These are phyloP conservation scores for Panulirus ornatus DNA, from an alignment of 1,140 invertebrate genomes.

Conservation along the genomic window DNA sequence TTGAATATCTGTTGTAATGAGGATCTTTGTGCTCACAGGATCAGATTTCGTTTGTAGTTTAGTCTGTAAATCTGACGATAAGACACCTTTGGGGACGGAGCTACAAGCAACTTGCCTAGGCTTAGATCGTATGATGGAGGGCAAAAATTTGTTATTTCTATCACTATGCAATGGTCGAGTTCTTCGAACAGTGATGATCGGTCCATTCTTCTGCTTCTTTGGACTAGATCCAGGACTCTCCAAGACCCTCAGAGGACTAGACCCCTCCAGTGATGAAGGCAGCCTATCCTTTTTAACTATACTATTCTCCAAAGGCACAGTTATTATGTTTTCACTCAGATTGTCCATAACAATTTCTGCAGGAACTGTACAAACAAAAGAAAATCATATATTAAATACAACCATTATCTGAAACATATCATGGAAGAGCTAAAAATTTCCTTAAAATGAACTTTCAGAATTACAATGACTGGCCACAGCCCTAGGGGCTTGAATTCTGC, in stretches of 20 bases:
- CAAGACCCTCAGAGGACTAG: not conserved
- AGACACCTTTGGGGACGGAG: not conserved
- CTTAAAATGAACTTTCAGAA: no score
- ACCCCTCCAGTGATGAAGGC: not conserved
- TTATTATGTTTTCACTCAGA: conserved; percentile 22
- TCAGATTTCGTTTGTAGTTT: conserved; percentile 25
- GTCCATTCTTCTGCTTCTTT: conserved; percentile 8
- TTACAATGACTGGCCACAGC: no score
- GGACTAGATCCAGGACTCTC: not conserved
- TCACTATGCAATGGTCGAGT: not conserved
- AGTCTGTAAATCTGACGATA: not conserved
- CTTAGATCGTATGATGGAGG: not conserved
- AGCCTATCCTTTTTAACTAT: not conserved
- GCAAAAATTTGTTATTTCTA: not conserved
- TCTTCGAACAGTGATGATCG: conserved; percentile 19
- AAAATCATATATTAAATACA: no score
- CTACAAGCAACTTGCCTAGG: not conserved
- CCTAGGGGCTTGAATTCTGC: no score
- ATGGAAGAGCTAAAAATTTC: no score
- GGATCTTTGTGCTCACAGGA: not conserved
- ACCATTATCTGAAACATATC: no score
- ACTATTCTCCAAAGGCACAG: conserved; percentile 9
- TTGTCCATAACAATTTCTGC: conserved; percentile 36
- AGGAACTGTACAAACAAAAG: conserved; percentile 18
- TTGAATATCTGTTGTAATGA: conserved; percentile 5